Conservation (phyloP, 2,888 invertebrate species). For the Macrophya alboannulata region DNA sequence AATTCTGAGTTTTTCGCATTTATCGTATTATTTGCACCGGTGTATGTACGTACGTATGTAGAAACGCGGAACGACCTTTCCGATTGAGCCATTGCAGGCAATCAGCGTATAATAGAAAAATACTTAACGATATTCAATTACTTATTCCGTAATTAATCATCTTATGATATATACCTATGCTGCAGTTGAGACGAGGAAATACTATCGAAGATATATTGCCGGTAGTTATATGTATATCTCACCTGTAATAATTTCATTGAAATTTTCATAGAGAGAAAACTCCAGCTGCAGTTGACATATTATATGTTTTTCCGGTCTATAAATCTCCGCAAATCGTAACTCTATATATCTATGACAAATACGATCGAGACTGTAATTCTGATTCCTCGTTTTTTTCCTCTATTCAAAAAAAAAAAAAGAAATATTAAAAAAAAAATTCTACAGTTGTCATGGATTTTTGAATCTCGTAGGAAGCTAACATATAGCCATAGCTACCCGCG, state of each 20-base stretch:
- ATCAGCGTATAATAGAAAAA: neutral
- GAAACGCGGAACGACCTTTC: neutral
- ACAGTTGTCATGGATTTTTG: neutral
- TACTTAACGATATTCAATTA: constrained; percentile 36
- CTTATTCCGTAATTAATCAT: constrained; percentile 47
- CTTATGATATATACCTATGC: no score
- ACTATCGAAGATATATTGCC: constrained; percentile 17
- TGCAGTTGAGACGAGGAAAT: neutral
- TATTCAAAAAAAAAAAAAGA: no score
- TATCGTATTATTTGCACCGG: neutral
- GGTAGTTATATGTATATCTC: neutral
- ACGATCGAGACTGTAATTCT: neutral
- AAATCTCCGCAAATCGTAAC: neutral
- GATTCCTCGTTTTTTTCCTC: no score
- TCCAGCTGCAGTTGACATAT: neutral
- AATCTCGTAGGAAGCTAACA: neutral
- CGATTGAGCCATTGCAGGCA: constrained; percentile 9
- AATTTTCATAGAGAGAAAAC: constrained; percentile 28
- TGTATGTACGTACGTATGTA: neutral
- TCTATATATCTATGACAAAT: neutral
- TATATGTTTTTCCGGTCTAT: constrained; percentile 9
- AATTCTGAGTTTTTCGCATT: neutral
- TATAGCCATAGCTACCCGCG: neutral
- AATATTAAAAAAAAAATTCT: no score
- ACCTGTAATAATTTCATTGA: constrained; percentile 29